A percentile compares a stretch with the other conserved stretches of the same genome.
These are phyloP conservation scores for Pao palembangensis DNA, from an alignment of 2,113 vertebrate genomes.

Conservation along the genomic window DNA sequence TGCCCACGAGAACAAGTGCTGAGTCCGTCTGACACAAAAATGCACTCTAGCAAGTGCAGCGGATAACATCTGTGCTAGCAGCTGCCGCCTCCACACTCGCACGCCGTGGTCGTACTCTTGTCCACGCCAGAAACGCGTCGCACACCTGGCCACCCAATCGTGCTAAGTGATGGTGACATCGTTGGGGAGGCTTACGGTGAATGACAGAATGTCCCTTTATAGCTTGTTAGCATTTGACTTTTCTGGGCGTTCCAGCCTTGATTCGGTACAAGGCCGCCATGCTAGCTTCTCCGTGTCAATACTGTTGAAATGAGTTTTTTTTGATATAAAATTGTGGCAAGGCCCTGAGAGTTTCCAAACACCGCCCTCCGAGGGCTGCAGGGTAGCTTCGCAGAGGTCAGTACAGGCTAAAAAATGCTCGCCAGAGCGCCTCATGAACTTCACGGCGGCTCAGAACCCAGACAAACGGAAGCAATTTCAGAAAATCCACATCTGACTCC, in stretches of 20 bases:
- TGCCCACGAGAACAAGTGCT: background rate
- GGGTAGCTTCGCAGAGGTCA: too few species aligned
- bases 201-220: background rate
- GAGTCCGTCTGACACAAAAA: slow-evolving; percentile 1
- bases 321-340: too few species aligned
- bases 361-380: too few species aligned
- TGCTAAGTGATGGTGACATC: background rate
- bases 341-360: too few species aligned
- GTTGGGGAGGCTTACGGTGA: background rate
- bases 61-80: slow-evolving; percentile 32
- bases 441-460: background rate
- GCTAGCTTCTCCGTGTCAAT: too few species aligned
- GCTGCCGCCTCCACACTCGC: slow-evolving; percentile 32
- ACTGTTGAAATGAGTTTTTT: too few species aligned
- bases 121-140: background rate
- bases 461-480: slow-evolving; percentile 29
- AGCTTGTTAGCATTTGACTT: background rate
- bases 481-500: slow-evolving; percentile 27
- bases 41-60: slow-evolving; percentile 12
- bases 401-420: background rate
- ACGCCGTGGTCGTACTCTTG: slow-evolving; percentile 1
- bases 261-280: too few species aligned
- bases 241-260: background rate
- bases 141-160: slow-evolving; percentile 10
- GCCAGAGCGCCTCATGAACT: slow-evolving; percentile 7